Conservation (phyloP, 1,140 invertebrate species). For the Gonioctena quinquepunctata region DNA sequence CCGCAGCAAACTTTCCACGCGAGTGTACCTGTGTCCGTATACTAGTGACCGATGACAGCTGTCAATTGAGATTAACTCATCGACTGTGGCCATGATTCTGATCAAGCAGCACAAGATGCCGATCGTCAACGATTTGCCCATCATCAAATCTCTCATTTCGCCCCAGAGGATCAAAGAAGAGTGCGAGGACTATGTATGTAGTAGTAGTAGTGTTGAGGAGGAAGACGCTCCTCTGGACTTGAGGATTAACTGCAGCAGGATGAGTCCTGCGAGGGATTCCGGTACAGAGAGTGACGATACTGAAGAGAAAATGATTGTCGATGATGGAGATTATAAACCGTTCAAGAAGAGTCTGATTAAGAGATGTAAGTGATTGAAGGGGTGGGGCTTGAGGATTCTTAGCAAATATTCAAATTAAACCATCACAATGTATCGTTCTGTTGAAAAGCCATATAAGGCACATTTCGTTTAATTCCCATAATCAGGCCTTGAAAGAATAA, state of each 20-base stretch:
- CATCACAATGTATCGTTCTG: no score
- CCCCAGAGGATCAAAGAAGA: constrained; percentile 46
- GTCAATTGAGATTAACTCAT: not conserved
- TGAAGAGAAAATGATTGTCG: constrained; percentile 42
- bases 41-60: not conserved
- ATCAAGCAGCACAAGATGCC: constrained; percentile 32
- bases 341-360: constrained; percentile 89
- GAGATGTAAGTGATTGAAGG: constrained; percentile 75
- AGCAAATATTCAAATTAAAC: no score
- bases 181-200: constrained; percentile 57
- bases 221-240: constrained; percentile 64
- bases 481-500: no score
- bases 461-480: no score
- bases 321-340: constrained; percentile 66
- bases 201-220: constrained; percentile 35
- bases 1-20: not conserved
- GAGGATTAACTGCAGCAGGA: constrained; percentile 57
- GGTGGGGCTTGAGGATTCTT: no score
- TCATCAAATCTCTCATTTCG: constrained; percentile 6
- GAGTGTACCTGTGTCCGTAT: not conserved
- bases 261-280: constrained; percentile 49
- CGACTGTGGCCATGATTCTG: not conserved
- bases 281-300: constrained; percentile 49
- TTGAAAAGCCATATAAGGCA: no score
- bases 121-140: constrained; percentile 21